Base-by-base conservation (phyloP, 2,888 invertebrate species). In the Apodemia mormo region DNA sequence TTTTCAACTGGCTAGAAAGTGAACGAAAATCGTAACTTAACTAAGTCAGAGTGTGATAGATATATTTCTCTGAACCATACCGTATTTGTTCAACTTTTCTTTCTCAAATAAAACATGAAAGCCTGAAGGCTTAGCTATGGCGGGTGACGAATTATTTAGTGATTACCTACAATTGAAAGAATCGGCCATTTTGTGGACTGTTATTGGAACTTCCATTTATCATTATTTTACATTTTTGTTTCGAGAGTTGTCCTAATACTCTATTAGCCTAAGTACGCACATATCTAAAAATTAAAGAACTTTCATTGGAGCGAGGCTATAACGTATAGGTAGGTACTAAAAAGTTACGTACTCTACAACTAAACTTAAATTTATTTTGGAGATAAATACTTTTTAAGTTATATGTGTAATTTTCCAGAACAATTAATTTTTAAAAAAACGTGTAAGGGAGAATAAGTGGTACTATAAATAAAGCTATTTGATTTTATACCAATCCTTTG, bases 51-150 rank as follows among this genome's bases (percentile, higher is more conserved):
- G 79, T 83, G 75, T 80, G 77, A 68, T 72, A 76, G 71, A 76
- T 76, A 78, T 86, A 85, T 84, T 80, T 85, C 65, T 85, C 85
- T 82, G 77, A 76, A 79, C 79, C 79, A 80, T 76, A 76, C 79
- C 75, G 78, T 82, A 84, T 87, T 87, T 87, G 86, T 86, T 84
- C 86, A 90, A 88, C 83, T 87, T 85, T 88, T 87, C 87, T 87
- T 86, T 86, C 79, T 86, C 82, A 84, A 89, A 86, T 88, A 87
- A 86, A 88, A 86, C 84, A 86, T 87, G 85, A 85, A 82, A 78
- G 79, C 78, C 75, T 77, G 74, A 75, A 78, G 78, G 73, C 76
- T 72, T 78, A 45, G 65, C 74, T 76, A 22, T 69, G 40, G 69
- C 72, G 45, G 73, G 74, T 75, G 72, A 74, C 70, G 75, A 78